Base-by-base conservation (phyloP, 2,113 vertebrate genomes). In the Thryonomys swinderianus region DNA sequence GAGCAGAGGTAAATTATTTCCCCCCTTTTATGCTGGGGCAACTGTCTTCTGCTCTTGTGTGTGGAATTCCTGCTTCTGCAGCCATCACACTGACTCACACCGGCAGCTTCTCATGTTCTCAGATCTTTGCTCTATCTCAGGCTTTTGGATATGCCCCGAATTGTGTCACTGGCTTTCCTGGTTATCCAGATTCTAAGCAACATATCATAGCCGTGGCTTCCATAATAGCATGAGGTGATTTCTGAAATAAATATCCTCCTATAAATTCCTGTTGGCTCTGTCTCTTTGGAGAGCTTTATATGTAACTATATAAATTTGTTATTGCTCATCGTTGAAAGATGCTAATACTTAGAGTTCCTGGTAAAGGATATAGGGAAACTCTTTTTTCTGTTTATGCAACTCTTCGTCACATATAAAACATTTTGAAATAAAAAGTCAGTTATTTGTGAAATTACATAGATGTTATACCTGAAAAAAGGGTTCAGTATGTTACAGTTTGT, bases 401-500 rank as follows among this genome's bases (percentile, higher is more conserved):
- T 90, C 25, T 80, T 92, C 21, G 20, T 57, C 16, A 18, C 17
- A 18, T 89, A 30, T 61, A 89, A 82, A 83, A 51, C 91, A 87
- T 86, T 96, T 48, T 21, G 83, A 92, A 69, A 69, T 88, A n/a
- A 84, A 64, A 95, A 51, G 25, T 20, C 23, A 94, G 82, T 67
- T 85, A 6, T 42, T 14, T 73, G 11, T 40, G 45, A 62, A 91
- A 74, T 90, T 80, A 17, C 21, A 85, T 86, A 64, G 51, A 67
- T 78, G 34, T 42, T 93, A 61, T 89, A 71, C 7, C 17, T 83
- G 20, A 64, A 57, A 48, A 61, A 14, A 93, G 10, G 4, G 48
- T 62, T 73, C 23, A 55, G 74, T 92, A 40, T 48, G 27, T 80
- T 51, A 81, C 16, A 83, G 87, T 27, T 67, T 90, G 10, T 67